Evolutionary conservation across 2,797 vertebrate species (phyloP), one percentile per base, ranked within the genome.

Genomic region (Alauda arvensis): DNA sequence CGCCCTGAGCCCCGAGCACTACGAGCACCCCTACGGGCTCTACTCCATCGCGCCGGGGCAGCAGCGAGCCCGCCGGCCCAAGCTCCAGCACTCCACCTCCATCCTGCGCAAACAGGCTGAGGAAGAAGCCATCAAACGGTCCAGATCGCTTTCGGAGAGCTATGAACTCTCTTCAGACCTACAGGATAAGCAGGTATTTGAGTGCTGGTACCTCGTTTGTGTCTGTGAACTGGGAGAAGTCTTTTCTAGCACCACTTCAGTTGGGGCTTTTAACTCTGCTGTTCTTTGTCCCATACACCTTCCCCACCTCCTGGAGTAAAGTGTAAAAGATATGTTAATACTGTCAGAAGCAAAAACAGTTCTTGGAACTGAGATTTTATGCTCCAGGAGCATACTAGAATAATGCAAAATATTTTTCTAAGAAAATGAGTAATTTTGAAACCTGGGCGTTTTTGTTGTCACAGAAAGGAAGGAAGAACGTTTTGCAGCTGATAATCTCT

Each of bases 81-180:
- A 98, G 85, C 98, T 99, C 49, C 98, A 99, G 95, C 99, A 99
- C 94, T 99, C 98, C 1, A 97, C 99, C 62, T 99, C 99, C 78
- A 98, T 99, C 93, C 97, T 99, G 81, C 98, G 99, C 72, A 99
- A 99, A 94, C 99, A 99, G 95, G 99, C 99, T 0, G 99, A 99
- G 95, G 99, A 99, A 81, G 99, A 99, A 85, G 99, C 99, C 92
- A 99, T 99, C 96, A 99, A 99, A 92, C 97, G 99, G 83, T 99
- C 99, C 1, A 96, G 98, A 85, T 99, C 99, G 1, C 98, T 99
- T 78, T 99, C 99, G 2, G 99, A 99, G 97, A 99, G 99, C 98
- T 99, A 99, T 97, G 99, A 99, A 97, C 98, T 99, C 96, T 99
- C 99, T 68, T 98, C 99, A 10, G 99, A 99, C 96, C 98, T 99